Percentiles rank a stretch among this genome's conserved stretches.
Conservation (phyloP, 2,888 invertebrate genomes). For the Graphium colonna region DNA sequence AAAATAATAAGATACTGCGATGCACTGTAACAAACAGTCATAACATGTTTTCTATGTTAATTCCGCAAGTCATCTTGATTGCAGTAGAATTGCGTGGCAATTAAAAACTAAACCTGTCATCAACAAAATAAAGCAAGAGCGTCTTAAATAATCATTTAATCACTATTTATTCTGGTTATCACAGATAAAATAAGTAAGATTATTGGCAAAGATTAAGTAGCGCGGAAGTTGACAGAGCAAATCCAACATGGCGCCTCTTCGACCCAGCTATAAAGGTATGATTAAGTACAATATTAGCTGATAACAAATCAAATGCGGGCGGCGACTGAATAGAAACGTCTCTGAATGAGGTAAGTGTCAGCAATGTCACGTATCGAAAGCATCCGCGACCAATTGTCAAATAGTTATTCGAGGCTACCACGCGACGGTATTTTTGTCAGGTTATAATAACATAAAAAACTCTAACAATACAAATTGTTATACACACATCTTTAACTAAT, state of each 20-base stretch:
- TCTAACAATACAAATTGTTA: too few relatives aligned
- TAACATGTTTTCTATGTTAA: background rate
- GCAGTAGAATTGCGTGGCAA: background rate
- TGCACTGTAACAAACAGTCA: background rate
- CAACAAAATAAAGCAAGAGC: too few relatives aligned
- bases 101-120: background rate
- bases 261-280: slow-evolving; percentile 35
- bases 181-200: too few relatives aligned
- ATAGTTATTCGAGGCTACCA: slow-evolving; percentile 1
- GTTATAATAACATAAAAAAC: too few relatives aligned
- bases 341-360: slow-evolving; percentile 41
- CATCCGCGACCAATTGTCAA: slow-evolving; percentile 39
- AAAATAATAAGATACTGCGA: background rate
- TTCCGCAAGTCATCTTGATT: background rate
- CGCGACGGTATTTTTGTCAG: too few relatives aligned
- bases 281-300: slow-evolving; percentile 52
- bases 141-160: background rate
- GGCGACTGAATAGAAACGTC: slow-evolving; percentile 51
- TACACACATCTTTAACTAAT: too few relatives aligned
- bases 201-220: too few relatives aligned
- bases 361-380: slow-evolving; percentile 44
- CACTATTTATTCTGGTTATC: background rate
- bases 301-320: slow-evolving; percentile 50
- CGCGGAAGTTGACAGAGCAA: slow-evolving; percentile 2
- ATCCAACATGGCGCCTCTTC: slow-evolving; percentile 27